A percentile compares a stretch with the other conserved stretches of the same genome.
Evolutionary conservation across 1,140 invertebrate genomes (phyloP).

Genomic region (Odontomachus brunneus): DNA sequence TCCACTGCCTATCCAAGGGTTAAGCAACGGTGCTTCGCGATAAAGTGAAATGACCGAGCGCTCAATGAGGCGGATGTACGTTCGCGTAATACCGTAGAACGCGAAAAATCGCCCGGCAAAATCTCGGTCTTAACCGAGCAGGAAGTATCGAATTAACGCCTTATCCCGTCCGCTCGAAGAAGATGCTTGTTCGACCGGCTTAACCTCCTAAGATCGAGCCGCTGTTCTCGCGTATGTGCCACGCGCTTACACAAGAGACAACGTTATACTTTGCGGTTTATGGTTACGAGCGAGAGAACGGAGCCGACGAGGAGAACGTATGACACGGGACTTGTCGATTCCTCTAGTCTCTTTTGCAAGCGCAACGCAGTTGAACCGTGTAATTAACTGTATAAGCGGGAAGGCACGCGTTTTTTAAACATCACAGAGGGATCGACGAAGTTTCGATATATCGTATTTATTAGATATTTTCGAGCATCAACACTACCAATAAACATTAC

Average conservation of each 20-base stretch:
- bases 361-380: no score
- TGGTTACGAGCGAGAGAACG: neutral
- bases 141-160: conserved; percentile 80
- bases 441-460: no score
- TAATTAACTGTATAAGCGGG: no score
- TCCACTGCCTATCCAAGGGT: neutral
- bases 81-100: conserved; percentile 8
- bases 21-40: neutral
- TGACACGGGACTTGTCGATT: no score
- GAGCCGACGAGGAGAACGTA: neutral
- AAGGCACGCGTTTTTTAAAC: no score
- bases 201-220: conserved; percentile 54
- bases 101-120: conserved; percentile 42
- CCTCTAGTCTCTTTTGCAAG: no score
- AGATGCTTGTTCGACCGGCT: conserved; percentile 54
- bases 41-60: neutral
- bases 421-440: no score
- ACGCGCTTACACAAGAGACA: neutral
- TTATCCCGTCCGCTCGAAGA: conserved; percentile 68
- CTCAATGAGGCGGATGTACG: conserved; percentile 13
- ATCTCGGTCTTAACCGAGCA: conserved; percentile 65
- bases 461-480: no score
- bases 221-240: neutral
- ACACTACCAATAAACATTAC: no score
- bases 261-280: conserved; percentile 54